phyloP scores from a whole-genome alignment of 2,888 invertebrate genomes.

The Fragum whitleyi region DNA sequence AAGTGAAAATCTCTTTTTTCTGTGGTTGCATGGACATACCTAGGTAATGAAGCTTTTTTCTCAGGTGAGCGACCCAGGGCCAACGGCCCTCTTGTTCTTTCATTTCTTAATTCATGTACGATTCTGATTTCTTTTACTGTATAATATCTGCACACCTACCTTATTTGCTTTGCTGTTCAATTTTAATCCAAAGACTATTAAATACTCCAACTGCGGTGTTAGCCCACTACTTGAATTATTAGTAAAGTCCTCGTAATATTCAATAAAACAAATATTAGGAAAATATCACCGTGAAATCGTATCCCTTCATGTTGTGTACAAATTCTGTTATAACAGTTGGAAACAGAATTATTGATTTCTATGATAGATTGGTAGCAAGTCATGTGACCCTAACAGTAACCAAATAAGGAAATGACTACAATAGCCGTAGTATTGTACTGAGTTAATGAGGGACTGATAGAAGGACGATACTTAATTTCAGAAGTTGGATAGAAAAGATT shows the following conservation, averaged over 20 bases:
- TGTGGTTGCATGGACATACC: too few species aligned
- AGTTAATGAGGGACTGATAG: neutral
- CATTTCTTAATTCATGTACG: neutral
- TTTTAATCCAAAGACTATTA: conserved; percentile 19
- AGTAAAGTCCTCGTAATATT: conserved; percentile 11
- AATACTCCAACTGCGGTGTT: neutral
- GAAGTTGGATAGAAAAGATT: neutral
- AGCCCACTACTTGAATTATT: conserved; percentile 15
- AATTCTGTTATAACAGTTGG: conserved; percentile 22
- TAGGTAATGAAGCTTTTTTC: too few species aligned
- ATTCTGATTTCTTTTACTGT: neutral
- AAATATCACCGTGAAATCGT: neutral
- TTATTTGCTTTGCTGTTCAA: conserved; percentile 14
- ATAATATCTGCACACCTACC: conserved; percentile 13
- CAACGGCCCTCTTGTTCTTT: too few species aligned
- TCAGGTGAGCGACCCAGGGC: too few species aligned
- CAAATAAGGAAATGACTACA: conserved; percentile 24
- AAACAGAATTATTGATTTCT: conserved; percentile 20
- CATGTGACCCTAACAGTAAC: conserved; percentile 3
- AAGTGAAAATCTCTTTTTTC: too few species aligned
- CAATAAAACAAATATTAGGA: conserved; percentile 18
- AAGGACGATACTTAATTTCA: neutral
- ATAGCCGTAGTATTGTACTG: conserved; percentile 16
- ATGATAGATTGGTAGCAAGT: conserved; percentile 9
- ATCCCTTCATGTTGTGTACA: neutral